Base-by-base conservation (phyloP, 1,140 invertebrate species). In the Anoplolepis gracilipes region DNA sequence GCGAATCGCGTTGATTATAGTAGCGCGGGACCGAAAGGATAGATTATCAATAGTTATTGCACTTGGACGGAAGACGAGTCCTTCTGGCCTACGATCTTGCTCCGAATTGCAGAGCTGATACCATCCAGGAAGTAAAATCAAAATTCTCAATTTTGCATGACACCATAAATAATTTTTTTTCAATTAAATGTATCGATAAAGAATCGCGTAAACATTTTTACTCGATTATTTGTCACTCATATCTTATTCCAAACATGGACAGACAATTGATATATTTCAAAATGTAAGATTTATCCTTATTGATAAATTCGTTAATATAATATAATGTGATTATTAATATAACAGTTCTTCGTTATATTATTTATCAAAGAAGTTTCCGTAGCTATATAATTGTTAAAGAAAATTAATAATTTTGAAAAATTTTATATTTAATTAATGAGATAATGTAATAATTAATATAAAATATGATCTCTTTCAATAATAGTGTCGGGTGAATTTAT, bases 61-160 rank as follows among this genome's bases (percentile, higher is more conserved):
- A 90, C 89, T 87, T 86, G 85, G 88, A 82, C 88, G 88, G 88
- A 89, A 86, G 57, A 78, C 65, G 61, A 73, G 88, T 67, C 84
- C 86, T 86, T 82, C 81, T 87, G 85, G 70, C 88, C 88, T 89
- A 77, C 59, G 42, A 28, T 77, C 59, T 77, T 22, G 65, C 78
- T 79, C 72, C 82, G 81, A 73, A 11, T 13, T 61, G 10, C 36
- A 67, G 53, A 73, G 78, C 67, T 61, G 53, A 72, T 82, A 59
- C 53, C 53, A 72, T 82, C 67, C 67, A 82, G 78, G 67, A 82
- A 73, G 55, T 82, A 28, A 46, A 77, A n/a, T n/a, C 53, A 19
- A 59, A 5, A 25, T 73, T 73, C 61, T 7, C 13, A 49, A 22
- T 70, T 57, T 79, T 4, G 42, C 53, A 16, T 49, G 16, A 1